Evolutionary conservation across 2,888 invertebrate genomes (phyloP).

Genomic region (Meteorus colon): DNA sequence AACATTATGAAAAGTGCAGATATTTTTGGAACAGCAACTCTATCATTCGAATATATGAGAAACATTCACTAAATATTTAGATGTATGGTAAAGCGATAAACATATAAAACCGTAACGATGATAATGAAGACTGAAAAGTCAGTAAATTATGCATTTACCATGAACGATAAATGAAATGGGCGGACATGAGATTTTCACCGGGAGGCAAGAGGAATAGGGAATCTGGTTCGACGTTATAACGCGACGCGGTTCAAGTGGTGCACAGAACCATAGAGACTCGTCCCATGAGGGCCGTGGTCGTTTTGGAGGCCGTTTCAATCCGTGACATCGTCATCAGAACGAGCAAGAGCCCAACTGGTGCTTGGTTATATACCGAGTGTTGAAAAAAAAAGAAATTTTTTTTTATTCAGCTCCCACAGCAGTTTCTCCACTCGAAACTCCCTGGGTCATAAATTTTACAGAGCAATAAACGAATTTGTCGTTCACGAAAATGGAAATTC

Average conservation of each 20-base stretch:
- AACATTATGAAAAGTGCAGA: too few species aligned
- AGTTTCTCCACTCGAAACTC: slow-evolving; percentile 23
- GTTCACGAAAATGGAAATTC: slow-evolving; percentile 30
- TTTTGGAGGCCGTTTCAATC: slow-evolving; percentile 72
- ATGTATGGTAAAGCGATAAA: not conserved
- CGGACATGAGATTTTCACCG: slow-evolving; percentile 35
- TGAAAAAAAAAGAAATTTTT: not conserved
- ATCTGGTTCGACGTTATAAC: slow-evolving; percentile 19
- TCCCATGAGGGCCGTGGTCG: slow-evolving; percentile 66
- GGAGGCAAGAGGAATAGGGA: slow-evolving; percentile 24
- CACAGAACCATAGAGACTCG: slow-evolving; percentile 60
- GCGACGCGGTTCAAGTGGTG: slow-evolving; percentile 39
- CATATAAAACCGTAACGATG: not conserved
- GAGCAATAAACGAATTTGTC: slow-evolving; percentile 36
- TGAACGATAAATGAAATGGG: slow-evolving; percentile 36
- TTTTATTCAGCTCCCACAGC: slow-evolving; percentile 19
- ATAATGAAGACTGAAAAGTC: not conserved
- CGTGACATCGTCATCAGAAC: slow-evolving; percentile 65
- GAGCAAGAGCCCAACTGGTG: slow-evolving; percentile 6
- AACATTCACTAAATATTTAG: not conserved
- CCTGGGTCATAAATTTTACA: slow-evolving; percentile 30
- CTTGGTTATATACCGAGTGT: not conserved
- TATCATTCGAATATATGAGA: not conserved
- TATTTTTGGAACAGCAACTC: too few species aligned
- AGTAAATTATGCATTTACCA: slow-evolving; percentile 22